A percentile compares a stretch with the other conserved stretches of the same genome.
Conservation (phyloP, 2,113 vertebrate genomes). For the Amblyopsis rosae region DNA sequence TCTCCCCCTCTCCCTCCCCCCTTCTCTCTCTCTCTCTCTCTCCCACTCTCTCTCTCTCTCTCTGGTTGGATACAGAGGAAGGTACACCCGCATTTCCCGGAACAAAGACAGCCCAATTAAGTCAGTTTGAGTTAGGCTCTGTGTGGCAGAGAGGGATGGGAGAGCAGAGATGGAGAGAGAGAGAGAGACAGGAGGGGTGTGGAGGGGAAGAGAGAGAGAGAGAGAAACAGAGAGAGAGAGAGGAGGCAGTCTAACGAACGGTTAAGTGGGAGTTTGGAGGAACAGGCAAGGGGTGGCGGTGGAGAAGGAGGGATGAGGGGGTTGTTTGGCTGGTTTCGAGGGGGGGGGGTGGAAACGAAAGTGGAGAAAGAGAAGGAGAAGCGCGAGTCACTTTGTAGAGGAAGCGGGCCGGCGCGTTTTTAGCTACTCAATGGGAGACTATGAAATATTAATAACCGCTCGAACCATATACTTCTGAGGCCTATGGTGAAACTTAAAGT, state of each 20-base stretch:
- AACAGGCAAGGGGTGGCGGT: conserved; percentile 4
- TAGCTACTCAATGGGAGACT: conserved; percentile 77
- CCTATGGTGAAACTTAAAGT: conserved; percentile 78
- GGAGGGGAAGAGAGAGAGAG: conserved; percentile 39
- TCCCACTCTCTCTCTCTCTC: conserved; percentile 20
- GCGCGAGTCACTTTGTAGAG: conserved; percentile 74
- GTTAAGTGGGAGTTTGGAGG: conserved; percentile 30
- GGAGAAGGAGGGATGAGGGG: background rate
- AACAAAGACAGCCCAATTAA: conserved; percentile 83
- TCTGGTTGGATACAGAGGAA: conserved; percentile 49
- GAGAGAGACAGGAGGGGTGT: conserved; percentile 42
- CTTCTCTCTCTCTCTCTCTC: background rate
- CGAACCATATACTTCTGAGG: conserved; percentile 79
- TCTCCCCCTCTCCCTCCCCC: conserved; percentile 16
- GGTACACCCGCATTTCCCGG: conserved; percentile 74
- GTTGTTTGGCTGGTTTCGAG: background rate
- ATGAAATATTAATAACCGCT: conserved; percentile 83
- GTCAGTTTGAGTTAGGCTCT: conserved; percentile 81
- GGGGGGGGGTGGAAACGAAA: conserved; percentile 42
- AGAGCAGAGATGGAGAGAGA: conserved; percentile 50
- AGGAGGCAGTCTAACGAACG: conserved; percentile 55
- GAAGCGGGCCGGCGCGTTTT: conserved; percentile 74
- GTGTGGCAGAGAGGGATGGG: conserved; percentile 54
- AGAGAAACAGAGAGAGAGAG: conserved; percentile 39
- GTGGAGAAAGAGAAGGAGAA: conserved; percentile 38